Percentiles rank a stretch among this genome's conserved stretches.
Conservation (phyloP, 2,113 vertebrate genomes). For the Archocentrus centrarchus region DNA sequence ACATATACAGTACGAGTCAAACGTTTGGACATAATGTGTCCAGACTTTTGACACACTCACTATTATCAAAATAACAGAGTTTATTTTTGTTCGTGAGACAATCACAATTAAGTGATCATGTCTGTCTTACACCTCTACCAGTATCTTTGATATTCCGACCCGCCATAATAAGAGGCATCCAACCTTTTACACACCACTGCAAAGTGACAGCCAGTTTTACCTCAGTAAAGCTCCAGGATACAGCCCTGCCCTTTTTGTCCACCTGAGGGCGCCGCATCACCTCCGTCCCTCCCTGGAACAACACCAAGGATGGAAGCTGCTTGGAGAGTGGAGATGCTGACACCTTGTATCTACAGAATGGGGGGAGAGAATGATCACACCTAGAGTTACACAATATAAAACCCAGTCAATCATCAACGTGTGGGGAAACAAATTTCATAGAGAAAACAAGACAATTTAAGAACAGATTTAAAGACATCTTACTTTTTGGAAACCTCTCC, state of each 20-base stretch:
- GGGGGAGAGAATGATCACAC: neutral
- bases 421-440: neutral
- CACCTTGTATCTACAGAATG: conserved; percentile 87
- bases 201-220: conserved; percentile 64
- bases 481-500: conserved; percentile 91
- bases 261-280: conserved; percentile 92
- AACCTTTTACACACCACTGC: neutral
- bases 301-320: conserved; percentile 93
- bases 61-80: no score
- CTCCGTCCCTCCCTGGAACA: conserved; percentile 93
- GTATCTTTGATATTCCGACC: neutral
- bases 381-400: no score
- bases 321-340: conserved; percentile 93
- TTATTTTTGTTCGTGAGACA: no score
- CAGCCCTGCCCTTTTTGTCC: conserved; percentile 93
- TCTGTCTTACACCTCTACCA: no score
- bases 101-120: no score
- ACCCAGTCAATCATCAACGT: neutral
- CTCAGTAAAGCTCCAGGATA: conserved; percentile 98
- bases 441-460: neutral
- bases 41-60: no score
- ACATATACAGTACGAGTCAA: no score
- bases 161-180: neutral
- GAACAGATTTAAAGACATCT: neutral
- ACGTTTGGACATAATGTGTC: no score